Conservation (phyloP, 2,797 vertebrate genomes). For the Ficedula albicollis region DNA sequence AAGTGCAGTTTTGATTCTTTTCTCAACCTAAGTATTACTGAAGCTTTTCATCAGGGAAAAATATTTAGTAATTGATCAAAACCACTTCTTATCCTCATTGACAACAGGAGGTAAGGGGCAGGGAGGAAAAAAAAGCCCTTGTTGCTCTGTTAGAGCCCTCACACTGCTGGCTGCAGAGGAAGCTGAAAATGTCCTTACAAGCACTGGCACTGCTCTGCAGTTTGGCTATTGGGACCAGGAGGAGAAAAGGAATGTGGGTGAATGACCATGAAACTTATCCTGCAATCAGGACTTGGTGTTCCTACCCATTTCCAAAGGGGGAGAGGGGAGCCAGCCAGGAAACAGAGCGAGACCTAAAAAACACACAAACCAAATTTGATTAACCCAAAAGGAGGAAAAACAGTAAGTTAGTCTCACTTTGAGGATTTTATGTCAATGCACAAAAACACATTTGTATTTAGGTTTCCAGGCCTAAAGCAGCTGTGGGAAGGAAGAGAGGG, state of each 20-base stretch:
- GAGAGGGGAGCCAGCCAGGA: background rate
- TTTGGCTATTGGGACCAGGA: background rate
- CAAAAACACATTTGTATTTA: background rate
- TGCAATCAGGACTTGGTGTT: background rate
- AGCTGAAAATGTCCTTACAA: background rate
- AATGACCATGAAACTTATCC: background rate
- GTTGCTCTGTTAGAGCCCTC: rapidly evolving
- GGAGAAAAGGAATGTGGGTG: background rate
- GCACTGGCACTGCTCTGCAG: background rate
- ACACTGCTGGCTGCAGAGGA: background rate
- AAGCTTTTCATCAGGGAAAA: background rate
- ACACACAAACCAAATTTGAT: background rate
- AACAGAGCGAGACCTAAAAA: background rate
- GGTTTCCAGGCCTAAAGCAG: background rate
- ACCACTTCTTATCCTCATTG: background rate
- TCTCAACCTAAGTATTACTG: background rate
- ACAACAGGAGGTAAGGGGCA: background rate
- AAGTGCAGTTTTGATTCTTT: background rate
- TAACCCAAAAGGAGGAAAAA: background rate
- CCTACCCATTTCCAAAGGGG: background rate
- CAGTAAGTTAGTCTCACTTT: background rate
- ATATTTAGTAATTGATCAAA: background rate
- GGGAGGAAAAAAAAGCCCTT: background rate
- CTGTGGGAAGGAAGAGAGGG: background rate
- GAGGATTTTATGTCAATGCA: background rate